Base-by-base conservation (phyloP, 2,797 vertebrate genomes). In the Orientallactaga sibirica region DNA sequence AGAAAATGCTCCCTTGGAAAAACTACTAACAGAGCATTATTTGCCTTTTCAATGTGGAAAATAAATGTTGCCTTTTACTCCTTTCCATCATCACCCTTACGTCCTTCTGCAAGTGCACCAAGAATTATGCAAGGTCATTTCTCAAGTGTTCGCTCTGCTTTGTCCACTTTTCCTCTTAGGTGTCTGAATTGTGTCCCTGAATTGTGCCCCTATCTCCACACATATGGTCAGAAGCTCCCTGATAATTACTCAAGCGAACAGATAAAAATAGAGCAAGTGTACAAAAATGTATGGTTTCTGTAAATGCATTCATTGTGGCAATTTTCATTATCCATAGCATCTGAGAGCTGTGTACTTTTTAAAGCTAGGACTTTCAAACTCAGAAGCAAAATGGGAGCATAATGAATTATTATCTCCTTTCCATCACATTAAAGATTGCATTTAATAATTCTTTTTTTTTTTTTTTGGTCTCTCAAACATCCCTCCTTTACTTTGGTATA, bases 31-130 rank as follows among this genome's bases (percentile, higher is more conserved):
- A 93, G 93, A 97, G n/a, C n/a, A 68, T 64, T 95, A 88, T 96
- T 95, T 96, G 92, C 16, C 22, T 96, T 97, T 97, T 91, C 94
- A 91, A 84, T 41, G 41, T 84, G 80, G 93, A 86, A 90, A 97
- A 96, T 93, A 85, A 92, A 95, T 91, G 86, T 73, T 94, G 70
- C 79, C 82, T 92, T 95, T 97, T 93, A 85, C 88, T 95, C 24
- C 5, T 86, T 70, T 96, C 48, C 58, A 94, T 92, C 37, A 27
- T 61, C 27, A 16, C 27, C 43, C 75, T 96, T 96, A 85, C 90
- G 24, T 93, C 74, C 81, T 76, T 86, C 86, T 93, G 84, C 52
- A 76, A 2, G 0, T 24, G 16, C 77, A 7, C 43, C 0, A 58
- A 84, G 68, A 25, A 82, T 93, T 10, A 84, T 1, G 0, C 94